phyloP scores from a whole-genome alignment of 2,888 invertebrate genomes.

The Phlogophora meticulosa region DNA sequence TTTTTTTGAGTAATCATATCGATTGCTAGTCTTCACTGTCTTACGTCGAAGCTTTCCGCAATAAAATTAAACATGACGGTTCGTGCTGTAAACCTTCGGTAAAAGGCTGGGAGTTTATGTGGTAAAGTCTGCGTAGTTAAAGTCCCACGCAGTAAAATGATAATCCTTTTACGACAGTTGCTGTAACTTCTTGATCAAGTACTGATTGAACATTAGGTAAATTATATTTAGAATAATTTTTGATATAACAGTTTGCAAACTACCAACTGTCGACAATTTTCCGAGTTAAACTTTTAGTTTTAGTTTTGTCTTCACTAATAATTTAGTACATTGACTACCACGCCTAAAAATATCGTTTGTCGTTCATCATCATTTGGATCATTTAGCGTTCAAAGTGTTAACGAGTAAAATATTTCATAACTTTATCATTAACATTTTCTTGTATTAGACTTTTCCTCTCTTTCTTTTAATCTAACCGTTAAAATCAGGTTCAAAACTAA shows the following conservation, averaged over 20 bases:
- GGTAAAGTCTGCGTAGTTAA: constrained; percentile 54
- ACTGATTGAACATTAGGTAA: constrained; percentile 36
- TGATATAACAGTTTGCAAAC: neutral
- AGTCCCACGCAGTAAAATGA: constrained; percentile 61
- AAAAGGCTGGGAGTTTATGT: constrained; percentile 50
- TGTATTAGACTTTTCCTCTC: no score
- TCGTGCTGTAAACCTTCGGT: constrained; percentile 47
- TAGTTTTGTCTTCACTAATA: no score
- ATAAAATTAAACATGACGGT: constrained; percentile 57
- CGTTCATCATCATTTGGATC: no score
- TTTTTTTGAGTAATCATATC: constrained; percentile 6
- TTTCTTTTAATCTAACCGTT: neutral
- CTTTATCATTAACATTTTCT: no score
- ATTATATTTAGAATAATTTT: constrained; percentile 21
- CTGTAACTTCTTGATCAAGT: constrained; percentile 48
- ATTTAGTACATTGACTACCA: no score
- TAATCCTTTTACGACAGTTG: constrained; percentile 67
- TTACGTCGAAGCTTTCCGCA: constrained; percentile 29
- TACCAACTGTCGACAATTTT: no score
- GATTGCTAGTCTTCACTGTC: constrained; percentile 26
- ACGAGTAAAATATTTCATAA: no score
- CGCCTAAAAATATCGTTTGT: no score
- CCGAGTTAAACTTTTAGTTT: no score
- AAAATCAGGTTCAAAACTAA: constrained; percentile 12
- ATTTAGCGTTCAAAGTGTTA: no score